Base-by-base conservation (phyloP, 2,888 invertebrate genomes). In the Drosophila limbata region DNA sequence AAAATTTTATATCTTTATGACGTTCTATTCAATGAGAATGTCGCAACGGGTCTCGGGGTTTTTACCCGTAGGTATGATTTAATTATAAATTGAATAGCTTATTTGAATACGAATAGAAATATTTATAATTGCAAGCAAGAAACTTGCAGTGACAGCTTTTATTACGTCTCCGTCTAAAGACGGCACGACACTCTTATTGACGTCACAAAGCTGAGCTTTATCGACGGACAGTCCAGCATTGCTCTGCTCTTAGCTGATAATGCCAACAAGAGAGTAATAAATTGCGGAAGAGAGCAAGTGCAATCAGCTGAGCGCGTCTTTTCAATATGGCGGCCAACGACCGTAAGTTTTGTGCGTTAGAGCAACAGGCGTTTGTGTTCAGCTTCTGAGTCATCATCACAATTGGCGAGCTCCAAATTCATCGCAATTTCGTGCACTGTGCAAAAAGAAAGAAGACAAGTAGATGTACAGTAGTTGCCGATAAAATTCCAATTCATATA, bases 21-120 rank as follows among this genome's bases (percentile, higher is more conserved):
- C 77, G 44, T 70, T 55, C 63, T 63, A 21, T 25, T 25, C 60
- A n/a, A 15, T 48, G 19, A 76, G 80, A 82, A 83, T 83, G 82
- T 85, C 84, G 69, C 71, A 47, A 56, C 45, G 79, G 67, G 55
- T 21, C 40, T 31, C 28, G 47, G 66, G 60, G 33, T 56, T 72
- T 72, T 69, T 64, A 25, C 69, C 53, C n/a, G 6, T 15, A 1
- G 19, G 6, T 35, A 17, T 56, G 39, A 68, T 61, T 63, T 44
- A 44, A 45, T 62, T 39, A 59, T 53, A 57, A 52, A 42, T 45
- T 45, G 40, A 60, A 77, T 72, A 60, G 50, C 37, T 56, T 15
- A 47, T 45, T 56, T 56, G 8, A 21, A 56, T 56, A 35, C 15
- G 13, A 45, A 45, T 44, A 44, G 45, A 17, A 45, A 13, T 8